Conservation (phyloP, 2,888 invertebrate species). For the Hemithea aestivaria region DNA sequence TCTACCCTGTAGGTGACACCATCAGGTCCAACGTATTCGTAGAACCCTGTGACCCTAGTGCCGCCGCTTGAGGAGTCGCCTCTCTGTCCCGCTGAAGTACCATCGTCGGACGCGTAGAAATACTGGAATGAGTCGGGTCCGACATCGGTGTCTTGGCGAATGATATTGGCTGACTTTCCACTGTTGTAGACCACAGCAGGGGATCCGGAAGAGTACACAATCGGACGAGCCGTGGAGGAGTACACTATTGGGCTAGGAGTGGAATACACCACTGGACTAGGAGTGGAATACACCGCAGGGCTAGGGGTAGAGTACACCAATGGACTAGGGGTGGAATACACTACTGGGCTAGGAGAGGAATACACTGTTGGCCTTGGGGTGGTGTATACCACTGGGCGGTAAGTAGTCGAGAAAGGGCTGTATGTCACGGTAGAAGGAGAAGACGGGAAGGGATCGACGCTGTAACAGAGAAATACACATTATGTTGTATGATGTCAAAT, state of each 20-base stretch:
- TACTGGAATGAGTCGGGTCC: constrained; percentile 79
- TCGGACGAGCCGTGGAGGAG: constrained; percentile 12
- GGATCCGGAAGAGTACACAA: constrained; percentile 26
- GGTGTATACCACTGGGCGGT: constrained; percentile 25
- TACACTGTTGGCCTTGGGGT: neutral
- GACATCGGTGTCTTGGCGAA: constrained; percentile 73
- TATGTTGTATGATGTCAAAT: too few relatives aligned
- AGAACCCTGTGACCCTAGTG: constrained; percentile 82
- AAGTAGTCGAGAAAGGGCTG: constrained; percentile 36
- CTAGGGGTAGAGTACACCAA: neutral
- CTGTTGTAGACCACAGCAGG: constrained; percentile 37
- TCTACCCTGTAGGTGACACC: constrained; percentile 77
- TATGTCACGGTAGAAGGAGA: constrained; percentile 40
- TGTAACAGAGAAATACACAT: constrained; percentile 21
- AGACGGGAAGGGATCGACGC: constrained; percentile 39
- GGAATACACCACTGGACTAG: constrained; percentile 11
- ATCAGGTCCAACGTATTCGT: constrained; percentile 83
- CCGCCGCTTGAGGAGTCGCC: constrained; percentile 80
- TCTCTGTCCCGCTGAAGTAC: constrained; percentile 81
- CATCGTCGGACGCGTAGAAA: constrained; percentile 82
- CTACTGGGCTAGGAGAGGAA: too few relatives aligned
- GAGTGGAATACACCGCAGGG: neutral
- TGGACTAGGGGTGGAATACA: constrained; percentile 1
- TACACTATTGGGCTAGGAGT: constrained; percentile 17
- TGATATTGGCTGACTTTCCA: constrained; percentile 75